These are phyloP conservation scores for Drosophila jambulina DNA, from an alignment of 1,140 invertebrate genomes.

Conservation along the genomic window DNA sequence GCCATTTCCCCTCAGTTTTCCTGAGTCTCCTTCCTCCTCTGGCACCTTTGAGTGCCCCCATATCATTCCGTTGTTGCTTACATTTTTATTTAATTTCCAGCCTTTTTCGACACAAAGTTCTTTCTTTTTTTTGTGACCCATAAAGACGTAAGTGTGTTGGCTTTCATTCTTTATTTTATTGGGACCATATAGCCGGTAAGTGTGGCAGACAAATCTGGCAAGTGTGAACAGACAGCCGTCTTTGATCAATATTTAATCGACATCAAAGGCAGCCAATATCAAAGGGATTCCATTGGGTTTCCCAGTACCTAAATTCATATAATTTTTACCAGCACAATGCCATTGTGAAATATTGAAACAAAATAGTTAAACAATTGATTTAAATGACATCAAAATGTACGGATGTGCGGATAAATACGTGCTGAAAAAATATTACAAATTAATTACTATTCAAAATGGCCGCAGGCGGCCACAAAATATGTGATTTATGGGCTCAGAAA, in stretches of 20 bases:
- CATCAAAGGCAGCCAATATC: constrained; percentile 19
- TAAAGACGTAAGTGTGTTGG: constrained; percentile 63
- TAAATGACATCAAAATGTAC: constrained; percentile 43
- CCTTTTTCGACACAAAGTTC: constrained; percentile 51
- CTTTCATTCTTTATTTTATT: constrained; percentile 36
- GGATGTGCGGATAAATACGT: constrained; percentile 20
- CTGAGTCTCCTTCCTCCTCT: background rate
- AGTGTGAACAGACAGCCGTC: constrained; percentile 19
- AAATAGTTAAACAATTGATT: constrained; percentile 57
- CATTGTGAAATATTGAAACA: constrained; percentile 20
- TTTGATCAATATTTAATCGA: constrained; percentile 44
- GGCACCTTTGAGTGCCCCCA: constrained; percentile 39
- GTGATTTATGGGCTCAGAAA: constrained; percentile 63
- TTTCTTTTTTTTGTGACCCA: constrained; percentile 48
- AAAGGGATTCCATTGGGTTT: background rate
- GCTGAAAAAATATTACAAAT: constrained; percentile 46
- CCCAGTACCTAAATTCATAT: background rate
- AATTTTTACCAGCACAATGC: constrained; percentile 1
- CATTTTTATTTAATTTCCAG: constrained; percentile 74
- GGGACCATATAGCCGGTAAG: constrained; percentile 6
- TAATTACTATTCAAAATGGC: constrained; percentile 58
- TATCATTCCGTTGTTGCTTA: constrained; percentile 41
- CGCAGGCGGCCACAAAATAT: constrained; percentile 31
- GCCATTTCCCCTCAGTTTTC: background rate
- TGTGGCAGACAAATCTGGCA: constrained; percentile 22